Conservation (phyloP, 2,113 vertebrate genomes). For the Stomatorhinus ivindoensis region DNA sequence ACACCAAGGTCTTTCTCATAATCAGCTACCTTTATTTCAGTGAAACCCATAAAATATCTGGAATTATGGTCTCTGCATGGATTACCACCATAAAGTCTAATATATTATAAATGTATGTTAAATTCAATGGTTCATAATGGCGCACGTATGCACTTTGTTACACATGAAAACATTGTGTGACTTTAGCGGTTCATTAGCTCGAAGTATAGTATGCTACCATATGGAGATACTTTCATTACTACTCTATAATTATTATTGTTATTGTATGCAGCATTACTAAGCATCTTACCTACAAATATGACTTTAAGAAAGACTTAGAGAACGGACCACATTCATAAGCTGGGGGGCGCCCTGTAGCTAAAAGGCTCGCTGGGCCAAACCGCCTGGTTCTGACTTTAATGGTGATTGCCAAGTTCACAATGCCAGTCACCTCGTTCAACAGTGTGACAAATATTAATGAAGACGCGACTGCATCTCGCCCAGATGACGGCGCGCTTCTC, state of each 20-base stretch:
- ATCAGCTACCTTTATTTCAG: too few relatives aligned
- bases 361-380: background rate
- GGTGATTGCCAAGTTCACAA: background rate
- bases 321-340: background rate
- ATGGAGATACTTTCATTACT: background rate
- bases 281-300: background rate
- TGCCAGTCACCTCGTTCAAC: background rate
- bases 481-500: background rate
- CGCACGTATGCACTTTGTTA: background rate
- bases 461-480: background rate
- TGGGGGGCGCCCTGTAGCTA: background rate
- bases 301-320: background rate
- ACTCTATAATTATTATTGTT: background rate
- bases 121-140: background rate
- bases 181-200: background rate
- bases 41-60: too few relatives aligned
- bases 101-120: background rate
- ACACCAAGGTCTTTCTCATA: too few relatives aligned
- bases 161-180: background rate
- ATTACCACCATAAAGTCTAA: background rate
- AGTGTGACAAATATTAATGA: background rate
- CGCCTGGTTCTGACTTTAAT: background rate
- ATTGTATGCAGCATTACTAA: background rate
- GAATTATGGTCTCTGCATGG: too few relatives aligned
- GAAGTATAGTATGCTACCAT: background rate